Percentiles rank a stretch among this genome's conserved stretches.
phyloP scores from a whole-genome alignment of 2,113 vertebrate genomes.

The Heterocephalus glaber region DNA sequence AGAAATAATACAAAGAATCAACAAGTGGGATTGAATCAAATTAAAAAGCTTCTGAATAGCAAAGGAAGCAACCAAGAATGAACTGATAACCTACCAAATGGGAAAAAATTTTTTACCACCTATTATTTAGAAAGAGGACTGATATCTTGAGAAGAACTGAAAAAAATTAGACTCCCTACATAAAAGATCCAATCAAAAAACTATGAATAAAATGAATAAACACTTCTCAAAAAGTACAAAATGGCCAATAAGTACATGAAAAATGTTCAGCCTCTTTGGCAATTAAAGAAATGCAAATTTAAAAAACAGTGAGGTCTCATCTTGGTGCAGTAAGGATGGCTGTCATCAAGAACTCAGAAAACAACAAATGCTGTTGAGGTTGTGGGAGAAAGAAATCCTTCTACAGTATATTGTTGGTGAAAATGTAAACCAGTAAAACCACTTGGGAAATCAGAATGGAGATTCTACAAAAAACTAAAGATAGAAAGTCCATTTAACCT shows the following conservation, averaged over 20 bases:
- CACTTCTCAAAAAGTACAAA: background rate
- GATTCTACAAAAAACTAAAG: background rate
- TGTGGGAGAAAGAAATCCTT: background rate
- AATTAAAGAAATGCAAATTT: background rate
- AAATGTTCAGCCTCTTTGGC: background rate
- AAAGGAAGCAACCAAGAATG: background rate
- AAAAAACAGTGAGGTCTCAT: background rate
- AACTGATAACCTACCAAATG: background rate
- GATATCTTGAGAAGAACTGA: background rate
- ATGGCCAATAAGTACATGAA: background rate
- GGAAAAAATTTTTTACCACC: background rate
- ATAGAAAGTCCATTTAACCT: background rate
- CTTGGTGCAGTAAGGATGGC: background rate
- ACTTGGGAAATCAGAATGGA: background rate
- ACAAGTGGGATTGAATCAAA: background rate
- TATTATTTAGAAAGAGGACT: background rate
- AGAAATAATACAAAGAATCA: background rate
- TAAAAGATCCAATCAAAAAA: background rate
- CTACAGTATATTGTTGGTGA: background rate
- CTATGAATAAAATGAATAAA: background rate
- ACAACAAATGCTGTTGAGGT: background rate
- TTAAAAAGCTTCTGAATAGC: background rate
- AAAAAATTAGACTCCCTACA: background rate
- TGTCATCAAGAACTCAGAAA: background rate
- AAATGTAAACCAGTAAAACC: background rate